Percentiles rank a stretch among this genome's conserved stretches.
phyloP scores from a whole-genome alignment of 2,888 invertebrate species.

The Chaitophorus viminalis region DNA sequence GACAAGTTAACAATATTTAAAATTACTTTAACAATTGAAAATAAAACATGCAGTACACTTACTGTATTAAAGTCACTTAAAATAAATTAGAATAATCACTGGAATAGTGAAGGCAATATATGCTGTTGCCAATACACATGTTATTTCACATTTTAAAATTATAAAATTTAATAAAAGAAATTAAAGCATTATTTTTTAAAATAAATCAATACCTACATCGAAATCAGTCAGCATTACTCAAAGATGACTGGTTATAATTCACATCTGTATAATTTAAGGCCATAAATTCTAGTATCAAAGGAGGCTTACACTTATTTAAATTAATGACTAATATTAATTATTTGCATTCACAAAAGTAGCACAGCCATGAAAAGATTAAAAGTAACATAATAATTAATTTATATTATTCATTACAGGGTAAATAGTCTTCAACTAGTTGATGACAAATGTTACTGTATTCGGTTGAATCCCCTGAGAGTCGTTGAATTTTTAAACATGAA shows the following conservation, averaged over 20 bases:
- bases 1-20: constrained; percentile 33
- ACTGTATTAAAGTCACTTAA: background rate
- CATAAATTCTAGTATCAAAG: constrained; percentile 30
- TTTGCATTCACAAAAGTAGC: constrained; percentile 61
- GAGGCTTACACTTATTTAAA: constrained; percentile 32
- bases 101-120: constrained; percentile 19
- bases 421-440: constrained; percentile 74
- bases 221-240: constrained; percentile 45
- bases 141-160: constrained; percentile 21
- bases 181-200: constrained; percentile 8
- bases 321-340: constrained; percentile 61
- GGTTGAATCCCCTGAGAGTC: constrained; percentile 88
- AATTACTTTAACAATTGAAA: constrained; percentile 47
- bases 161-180: background rate
- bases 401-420: constrained; percentile 53
- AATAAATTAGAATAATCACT: background rate
- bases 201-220: constrained; percentile 24
- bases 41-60: constrained; percentile 4
- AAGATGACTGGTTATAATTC: constrained; percentile 51
- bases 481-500: constrained; percentile 80
- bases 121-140: constrained; percentile 5
- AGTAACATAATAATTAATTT: constrained; percentile 48
- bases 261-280: constrained; percentile 22
- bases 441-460: constrained; percentile 89
- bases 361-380: constrained; percentile 59